Conservation (phyloP, 2,113 vertebrate genomes). For the Turdus rufiventris region DNA sequence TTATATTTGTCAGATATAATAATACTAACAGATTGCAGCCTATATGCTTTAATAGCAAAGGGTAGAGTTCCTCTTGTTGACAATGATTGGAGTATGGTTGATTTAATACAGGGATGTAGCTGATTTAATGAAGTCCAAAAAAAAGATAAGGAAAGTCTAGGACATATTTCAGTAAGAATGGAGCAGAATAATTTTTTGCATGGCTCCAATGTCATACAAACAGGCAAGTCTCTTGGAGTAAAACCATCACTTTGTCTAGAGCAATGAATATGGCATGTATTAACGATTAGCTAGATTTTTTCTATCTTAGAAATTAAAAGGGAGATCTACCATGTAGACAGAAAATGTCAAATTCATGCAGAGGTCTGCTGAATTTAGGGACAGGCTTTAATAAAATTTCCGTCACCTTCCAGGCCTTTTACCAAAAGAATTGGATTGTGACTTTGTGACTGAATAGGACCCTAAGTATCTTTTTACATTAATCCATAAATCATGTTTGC, state of each 20-base stretch:
- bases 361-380: neutral
- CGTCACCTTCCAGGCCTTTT: neutral
- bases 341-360: neutral
- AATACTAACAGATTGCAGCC: neutral
- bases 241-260: neutral
- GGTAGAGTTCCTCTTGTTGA: neutral
- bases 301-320: neutral
- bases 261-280: neutral
- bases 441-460: neutral
- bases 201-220: neutral
- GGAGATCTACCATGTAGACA: neutral
- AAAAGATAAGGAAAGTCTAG: neutral
- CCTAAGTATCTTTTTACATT: neutral
- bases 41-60: slow-evolving; percentile 1
- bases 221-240: neutral
- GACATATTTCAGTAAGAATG: neutral
- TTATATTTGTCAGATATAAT: slow-evolving; percentile 13
- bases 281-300: neutral
- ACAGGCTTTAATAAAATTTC: neutral
- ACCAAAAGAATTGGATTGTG: neutral
- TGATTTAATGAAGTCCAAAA: neutral
- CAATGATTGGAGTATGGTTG: neutral
- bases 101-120: neutral
- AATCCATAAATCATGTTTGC: neutral
- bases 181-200: neutral